phyloP scores from a whole-genome alignment of 2,888 invertebrate species.

The Miltochrista miniata region DNA sequence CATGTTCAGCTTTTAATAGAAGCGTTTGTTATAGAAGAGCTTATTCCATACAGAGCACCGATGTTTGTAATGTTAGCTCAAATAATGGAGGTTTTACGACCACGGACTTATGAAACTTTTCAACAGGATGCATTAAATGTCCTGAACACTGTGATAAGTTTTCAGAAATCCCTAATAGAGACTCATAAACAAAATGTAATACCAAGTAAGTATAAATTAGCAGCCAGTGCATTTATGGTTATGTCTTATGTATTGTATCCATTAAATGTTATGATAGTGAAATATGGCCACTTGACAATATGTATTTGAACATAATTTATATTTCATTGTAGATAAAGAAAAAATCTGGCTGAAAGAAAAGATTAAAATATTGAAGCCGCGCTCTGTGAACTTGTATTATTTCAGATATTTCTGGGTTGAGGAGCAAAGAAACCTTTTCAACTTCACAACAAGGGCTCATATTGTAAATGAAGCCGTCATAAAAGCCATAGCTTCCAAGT shows the following conservation, averaged over 20 bases:
- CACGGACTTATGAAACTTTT: constrained; percentile 60
- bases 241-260: too few species aligned
- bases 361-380: constrained; percentile 47
- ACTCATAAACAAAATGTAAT: constrained; percentile 49
- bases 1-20: constrained; percentile 55
- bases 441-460: constrained; percentile 24
- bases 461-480: too few species aligned
- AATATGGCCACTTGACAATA: not conserved
- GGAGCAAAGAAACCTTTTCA: constrained; percentile 55
- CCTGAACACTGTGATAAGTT: constrained; percentile 52
- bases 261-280: not conserved
- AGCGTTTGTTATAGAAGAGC: constrained; percentile 52
- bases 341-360: constrained; percentile 65
- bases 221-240: not conserved
- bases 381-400: constrained; percentile 70
- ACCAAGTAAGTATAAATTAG: constrained; percentile 53
- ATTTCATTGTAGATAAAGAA: constrained; percentile 57
- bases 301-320: not conserved
- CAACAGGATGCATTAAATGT: constrained; percentile 44
- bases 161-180: constrained; percentile 56
- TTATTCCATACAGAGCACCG: constrained; percentile 65
- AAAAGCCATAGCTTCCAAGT: too few species aligned
- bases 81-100: constrained; percentile 61
- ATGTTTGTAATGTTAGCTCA: constrained; percentile 71
- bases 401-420: constrained; percentile 66